phyloP scores from a whole-genome alignment of 2,797 vertebrate genomes.

The Ptychobarbus kaznakovi region DNA sequence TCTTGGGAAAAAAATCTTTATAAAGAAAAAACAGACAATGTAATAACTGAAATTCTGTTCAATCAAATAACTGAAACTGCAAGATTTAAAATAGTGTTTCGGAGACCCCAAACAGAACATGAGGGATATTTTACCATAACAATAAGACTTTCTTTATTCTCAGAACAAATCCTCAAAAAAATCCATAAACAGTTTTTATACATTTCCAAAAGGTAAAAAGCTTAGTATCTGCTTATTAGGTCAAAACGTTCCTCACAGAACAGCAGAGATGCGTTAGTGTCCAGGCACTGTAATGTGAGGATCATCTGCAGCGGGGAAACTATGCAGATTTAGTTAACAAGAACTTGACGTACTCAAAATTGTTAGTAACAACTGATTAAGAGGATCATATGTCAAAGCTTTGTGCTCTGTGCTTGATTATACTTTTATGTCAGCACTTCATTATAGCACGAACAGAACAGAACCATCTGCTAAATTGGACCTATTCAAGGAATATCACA shows the following conservation, averaged over 20 bases:
- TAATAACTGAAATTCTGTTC: neutral
- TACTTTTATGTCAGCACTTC: constrained; percentile 64
- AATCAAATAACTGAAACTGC: neutral
- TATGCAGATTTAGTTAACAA: constrained; percentile 58
- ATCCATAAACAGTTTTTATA: neutral
- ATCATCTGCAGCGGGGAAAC: constrained; percentile 29
- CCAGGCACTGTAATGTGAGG: neutral
- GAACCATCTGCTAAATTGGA: constrained; percentile 58
- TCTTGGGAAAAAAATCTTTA: neutral
- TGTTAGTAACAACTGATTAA: constrained; percentile 67
- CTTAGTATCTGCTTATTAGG: neutral
- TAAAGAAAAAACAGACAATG: no score
- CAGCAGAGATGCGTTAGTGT: neutral
- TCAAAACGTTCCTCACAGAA: neutral
- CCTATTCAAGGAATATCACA: constrained; percentile 39
- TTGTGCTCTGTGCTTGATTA: constrained; percentile 55
- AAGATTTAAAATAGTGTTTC: neutral
- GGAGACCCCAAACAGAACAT: neutral
- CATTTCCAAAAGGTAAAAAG: neutral
- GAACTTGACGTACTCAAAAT: constrained; percentile 53
- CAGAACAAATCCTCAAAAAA: neutral
- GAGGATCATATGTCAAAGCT: constrained; percentile 66
- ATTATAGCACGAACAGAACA: constrained; percentile 58
- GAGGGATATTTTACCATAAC: neutral
- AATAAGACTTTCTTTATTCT: neutral